These are phyloP conservation scores for Parelbella ahira DNA, from an alignment of 2,888 invertebrate genomes.

Conservation along the genomic window DNA sequence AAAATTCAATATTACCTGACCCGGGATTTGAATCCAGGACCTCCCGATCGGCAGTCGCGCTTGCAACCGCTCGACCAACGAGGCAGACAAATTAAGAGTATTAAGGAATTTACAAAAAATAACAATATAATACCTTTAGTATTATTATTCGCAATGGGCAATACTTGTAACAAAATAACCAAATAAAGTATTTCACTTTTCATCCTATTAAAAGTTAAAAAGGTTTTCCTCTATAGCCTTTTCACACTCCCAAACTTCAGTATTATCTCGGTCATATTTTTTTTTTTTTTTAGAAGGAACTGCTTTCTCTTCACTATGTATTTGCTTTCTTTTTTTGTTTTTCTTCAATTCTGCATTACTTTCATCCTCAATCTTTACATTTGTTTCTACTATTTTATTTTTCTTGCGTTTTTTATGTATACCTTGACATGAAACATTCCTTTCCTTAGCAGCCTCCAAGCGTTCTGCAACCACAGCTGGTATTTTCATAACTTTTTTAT, in stretches of 20 bases:
- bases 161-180: too few relatives aligned
- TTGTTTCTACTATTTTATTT: slow-evolving; percentile 27
- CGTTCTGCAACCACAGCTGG: slow-evolving; percentile 41
- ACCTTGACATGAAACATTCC: too few relatives aligned
- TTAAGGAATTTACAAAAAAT: too few relatives aligned
- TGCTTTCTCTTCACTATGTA: slow-evolving; percentile 33
- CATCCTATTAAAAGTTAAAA: slow-evolving; percentile 61
- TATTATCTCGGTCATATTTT: slow-evolving; percentile 46
- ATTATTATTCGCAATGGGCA: too few relatives aligned
- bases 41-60: too few relatives aligned
- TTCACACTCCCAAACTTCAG: slow-evolving; percentile 61
- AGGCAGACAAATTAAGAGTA: too few relatives aligned
- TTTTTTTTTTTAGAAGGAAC: slow-evolving; percentile 38
- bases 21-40: too few relatives aligned
- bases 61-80: too few relatives aligned
- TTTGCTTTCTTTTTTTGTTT: slow-evolving; percentile 44
- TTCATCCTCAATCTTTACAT: slow-evolving; percentile 20
- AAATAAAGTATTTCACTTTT: too few relatives aligned
- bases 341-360: slow-evolving; percentile 15
- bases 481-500: slow-evolving; percentile 53
- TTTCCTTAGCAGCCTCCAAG: slow-evolving; percentile 31
- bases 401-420: too few relatives aligned
- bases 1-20: too few relatives aligned
- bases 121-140: too few relatives aligned
- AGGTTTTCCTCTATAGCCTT: slow-evolving; percentile 64